phyloP scores from a whole-genome alignment of 2,888 invertebrate species.

The Protophormia terraenovae region DNA sequence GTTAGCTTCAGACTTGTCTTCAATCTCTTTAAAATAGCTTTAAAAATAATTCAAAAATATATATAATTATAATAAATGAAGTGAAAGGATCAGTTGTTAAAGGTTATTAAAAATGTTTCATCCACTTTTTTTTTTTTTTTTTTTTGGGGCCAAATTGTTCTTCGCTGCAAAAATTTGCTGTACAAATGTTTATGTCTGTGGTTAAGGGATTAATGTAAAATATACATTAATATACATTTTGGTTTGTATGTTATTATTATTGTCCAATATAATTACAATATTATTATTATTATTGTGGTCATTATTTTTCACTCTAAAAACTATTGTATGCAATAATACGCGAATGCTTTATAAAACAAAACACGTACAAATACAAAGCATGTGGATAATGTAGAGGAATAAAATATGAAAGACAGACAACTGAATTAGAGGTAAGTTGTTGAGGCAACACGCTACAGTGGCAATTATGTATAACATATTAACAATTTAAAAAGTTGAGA shows the following conservation, averaged over 20 bases:
- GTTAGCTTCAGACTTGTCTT: too few species aligned
- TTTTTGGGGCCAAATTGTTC: not conserved
- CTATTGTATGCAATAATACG: conserved; percentile 12
- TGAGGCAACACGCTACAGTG: not conserved
- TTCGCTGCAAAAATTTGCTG: not conserved
- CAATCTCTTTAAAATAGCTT: too few species aligned
- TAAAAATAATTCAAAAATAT: too few species aligned
- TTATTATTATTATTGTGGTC: conserved; percentile 65
- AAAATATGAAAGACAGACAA: not conserved
- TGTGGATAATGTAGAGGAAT: not conserved
- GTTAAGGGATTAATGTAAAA: conserved; percentile 63
- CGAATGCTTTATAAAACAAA: not conserved
- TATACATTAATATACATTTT: conserved; percentile 56
- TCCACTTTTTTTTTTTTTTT: not conserved
- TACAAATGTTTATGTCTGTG: conserved; percentile 44
- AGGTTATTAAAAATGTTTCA: too few species aligned
- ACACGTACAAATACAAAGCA: not conserved
- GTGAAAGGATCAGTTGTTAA: too few species aligned
- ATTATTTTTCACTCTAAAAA: conserved; percentile 58
- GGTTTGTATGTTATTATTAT: conserved; percentile 46
- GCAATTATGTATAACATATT: not conserved
- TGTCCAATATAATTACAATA: conserved; percentile 62
- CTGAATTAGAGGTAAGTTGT: not conserved
- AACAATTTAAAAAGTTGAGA: too few species aligned
- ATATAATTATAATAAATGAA: too few species aligned